phyloP scores from a whole-genome alignment of 2,113 vertebrate species.

The Onychorhynchus coronatus region DNA sequence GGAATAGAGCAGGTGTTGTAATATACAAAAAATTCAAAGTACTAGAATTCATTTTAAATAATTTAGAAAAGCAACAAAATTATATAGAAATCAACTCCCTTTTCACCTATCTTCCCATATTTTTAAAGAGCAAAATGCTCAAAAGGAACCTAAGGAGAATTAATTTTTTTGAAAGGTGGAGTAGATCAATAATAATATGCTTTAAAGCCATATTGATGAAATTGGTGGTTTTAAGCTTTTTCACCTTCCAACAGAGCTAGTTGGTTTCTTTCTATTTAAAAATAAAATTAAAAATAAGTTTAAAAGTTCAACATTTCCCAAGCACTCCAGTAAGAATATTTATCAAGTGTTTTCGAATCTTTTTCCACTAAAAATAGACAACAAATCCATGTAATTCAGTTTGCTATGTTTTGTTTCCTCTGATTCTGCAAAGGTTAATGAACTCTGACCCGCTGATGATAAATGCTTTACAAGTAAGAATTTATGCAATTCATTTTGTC shows the following conservation, averaged over 20 bases:
- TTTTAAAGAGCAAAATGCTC: neutral
- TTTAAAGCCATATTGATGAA: neutral
- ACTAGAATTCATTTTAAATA: neutral
- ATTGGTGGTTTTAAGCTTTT: neutral
- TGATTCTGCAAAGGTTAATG: neutral
- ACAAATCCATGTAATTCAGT: neutral
- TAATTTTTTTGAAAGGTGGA: neutral
- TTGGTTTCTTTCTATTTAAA: neutral
- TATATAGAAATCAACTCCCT: neutral
- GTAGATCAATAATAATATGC: neutral
- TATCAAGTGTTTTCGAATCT: neutral
- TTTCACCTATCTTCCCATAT: neutral
- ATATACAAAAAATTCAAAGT: neutral
- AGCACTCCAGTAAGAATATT: neutral
- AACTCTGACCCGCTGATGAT: neutral
- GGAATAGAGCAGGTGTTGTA: neutral
- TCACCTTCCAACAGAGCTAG: neutral
- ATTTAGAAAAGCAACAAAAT: neutral
- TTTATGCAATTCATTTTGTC: neutral
- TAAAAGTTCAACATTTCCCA: neutral
- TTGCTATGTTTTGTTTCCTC: neutral
- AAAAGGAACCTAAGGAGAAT: neutral
- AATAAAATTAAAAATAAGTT: neutral
- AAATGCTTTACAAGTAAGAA: neutral
- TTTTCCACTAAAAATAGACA: neutral